Base-by-base conservation (phyloP, 2,113 vertebrate genomes). In the Rallus limicola region DNA sequence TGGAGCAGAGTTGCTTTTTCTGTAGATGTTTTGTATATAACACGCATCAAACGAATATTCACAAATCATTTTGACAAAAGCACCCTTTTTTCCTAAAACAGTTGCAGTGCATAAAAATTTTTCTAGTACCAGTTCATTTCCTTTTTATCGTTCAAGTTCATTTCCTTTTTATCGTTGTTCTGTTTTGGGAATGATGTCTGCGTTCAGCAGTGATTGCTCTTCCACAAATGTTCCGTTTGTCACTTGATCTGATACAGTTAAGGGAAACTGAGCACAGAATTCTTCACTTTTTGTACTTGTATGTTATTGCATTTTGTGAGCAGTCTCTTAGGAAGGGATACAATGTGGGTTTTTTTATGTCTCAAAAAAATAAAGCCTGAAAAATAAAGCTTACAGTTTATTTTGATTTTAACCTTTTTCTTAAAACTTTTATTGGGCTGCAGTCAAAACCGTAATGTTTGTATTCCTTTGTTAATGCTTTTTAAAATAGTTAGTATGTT, bases 241-340 rank as follows among this genome's bases (percentile, higher is more conserved):
- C 34, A 93, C 77, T 95, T 85, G 71, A 84, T 96, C 78, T 77
- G 93, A 95, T 89, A 92, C 89, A 97, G 96, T 91, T 95, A 94
- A 96, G 95, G 90, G 94, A 94, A 97, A 87, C 84, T 91, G 92
- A 97, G 94, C 90, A 90, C 94, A 92, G 90, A 96, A 68, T 71
- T 92, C 82, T 97, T 96, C 60, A 93, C 87, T 95, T 98, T 98
- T 97, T 97, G 76, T 96, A 92, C 64, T 90, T 97, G 92, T 98
- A 65, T 92, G 67, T 96, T 87, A 74, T 56, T 95, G 96, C 87
- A 93, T 96, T 72, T 84, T 93, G 88, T 87, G 72, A 88, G 82
- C 38, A 50, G 59, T 87, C 95, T 65, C 70, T 92, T 85, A 77
- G 91, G 71, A 94, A 75, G 48, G 56, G 85, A 80, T 87, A 34